phyloP scores from a whole-genome alignment of 2,797 vertebrate genomes.

The Cyclura pinguis region DNA sequence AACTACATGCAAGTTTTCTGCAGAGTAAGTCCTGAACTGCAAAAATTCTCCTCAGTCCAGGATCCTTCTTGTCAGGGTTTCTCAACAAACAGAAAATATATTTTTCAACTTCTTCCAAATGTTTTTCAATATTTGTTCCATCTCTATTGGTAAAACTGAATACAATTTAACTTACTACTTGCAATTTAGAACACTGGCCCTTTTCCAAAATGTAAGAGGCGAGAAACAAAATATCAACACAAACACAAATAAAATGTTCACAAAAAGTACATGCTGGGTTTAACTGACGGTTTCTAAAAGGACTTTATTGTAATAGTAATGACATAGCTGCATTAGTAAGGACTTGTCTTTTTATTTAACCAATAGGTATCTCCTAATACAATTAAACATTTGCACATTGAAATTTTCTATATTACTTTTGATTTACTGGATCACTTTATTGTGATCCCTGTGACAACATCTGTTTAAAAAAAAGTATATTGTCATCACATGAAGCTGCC shows the following conservation, averaged over 20 bases:
- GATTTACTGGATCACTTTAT: conserved; percentile 1
- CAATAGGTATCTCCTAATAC: neutral
- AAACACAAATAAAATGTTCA: neutral
- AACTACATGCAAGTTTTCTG: no score
- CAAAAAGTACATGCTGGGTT: neutral
- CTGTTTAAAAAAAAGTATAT: neutral
- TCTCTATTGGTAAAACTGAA: neutral
- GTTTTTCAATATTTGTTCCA: neutral
- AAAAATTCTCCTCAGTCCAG: no score
- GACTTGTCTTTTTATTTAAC: neutral
- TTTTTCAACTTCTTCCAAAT: no score
- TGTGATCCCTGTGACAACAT: neutral
- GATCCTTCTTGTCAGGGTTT: no score
- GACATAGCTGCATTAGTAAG: neutral
- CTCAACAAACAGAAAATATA: no score
- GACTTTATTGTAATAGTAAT: neutral
- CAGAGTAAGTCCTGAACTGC: no score
- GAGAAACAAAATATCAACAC: neutral
- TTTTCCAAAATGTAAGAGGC: neutral
- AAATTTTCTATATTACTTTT: neutral
- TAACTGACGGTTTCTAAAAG: neutral
- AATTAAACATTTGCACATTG: conserved; percentile 28
- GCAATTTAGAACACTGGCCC: neutral
- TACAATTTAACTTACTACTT: neutral
- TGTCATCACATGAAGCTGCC: neutral